Percentiles rank a stretch among this genome's conserved stretches.
Conservation (phyloP, 2,113 vertebrate species). For the Nestor notabilis region DNA sequence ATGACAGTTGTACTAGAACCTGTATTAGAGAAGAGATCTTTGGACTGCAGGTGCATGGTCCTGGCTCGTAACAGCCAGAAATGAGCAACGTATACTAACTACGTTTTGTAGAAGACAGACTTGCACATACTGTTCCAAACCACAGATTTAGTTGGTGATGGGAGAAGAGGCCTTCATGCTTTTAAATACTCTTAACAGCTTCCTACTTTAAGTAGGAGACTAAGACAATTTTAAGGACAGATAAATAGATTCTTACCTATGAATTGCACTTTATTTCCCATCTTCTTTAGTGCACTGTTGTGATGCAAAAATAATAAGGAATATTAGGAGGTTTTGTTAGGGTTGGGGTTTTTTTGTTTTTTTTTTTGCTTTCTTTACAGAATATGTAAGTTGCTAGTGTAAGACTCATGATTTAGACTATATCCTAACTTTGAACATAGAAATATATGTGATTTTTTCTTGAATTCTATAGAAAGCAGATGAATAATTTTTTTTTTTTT, state of each 20-base stretch:
- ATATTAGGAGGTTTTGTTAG: not conserved
- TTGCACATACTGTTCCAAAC: not conserved
- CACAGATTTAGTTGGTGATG: too few relatives aligned
- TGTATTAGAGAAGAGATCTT: accelerated
- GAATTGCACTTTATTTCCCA: not conserved
- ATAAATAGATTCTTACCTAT: not conserved
- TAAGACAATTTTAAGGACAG: not conserved
- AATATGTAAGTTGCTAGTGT: not conserved
- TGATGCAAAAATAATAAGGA: not conserved
- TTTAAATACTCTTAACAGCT: not conserved
- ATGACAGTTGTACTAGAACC: accelerated
- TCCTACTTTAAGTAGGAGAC: not conserved
- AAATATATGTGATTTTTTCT: not conserved
- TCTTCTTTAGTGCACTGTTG: too few relatives aligned
- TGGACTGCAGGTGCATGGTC: not conserved
- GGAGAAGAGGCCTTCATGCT: not conserved
- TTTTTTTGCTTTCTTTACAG: not conserved
- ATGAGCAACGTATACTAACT: accelerated
- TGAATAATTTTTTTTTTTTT: not conserved
- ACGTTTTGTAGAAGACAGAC: not conserved
- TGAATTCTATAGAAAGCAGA: not conserved
- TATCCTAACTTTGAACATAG: not conserved
- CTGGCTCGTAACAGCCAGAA: not conserved
- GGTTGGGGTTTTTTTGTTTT: accelerated
- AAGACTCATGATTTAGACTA: not conserved